Conservation (phyloP, 2,888 invertebrate species). For the Cantharis rufa region DNA sequence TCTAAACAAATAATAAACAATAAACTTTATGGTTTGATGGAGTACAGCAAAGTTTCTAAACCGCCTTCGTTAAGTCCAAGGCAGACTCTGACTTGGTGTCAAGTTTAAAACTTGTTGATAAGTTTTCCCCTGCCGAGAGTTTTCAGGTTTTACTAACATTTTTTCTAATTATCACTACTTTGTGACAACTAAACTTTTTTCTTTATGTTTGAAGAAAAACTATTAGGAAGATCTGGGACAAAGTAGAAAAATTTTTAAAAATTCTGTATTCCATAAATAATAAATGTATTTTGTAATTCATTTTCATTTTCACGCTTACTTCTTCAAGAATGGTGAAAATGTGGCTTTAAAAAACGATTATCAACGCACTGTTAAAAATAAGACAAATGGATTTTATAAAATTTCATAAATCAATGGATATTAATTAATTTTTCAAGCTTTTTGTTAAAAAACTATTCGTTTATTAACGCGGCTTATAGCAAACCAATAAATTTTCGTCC, state of each 20-base stretch:
- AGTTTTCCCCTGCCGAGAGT: background rate
- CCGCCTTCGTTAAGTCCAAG: background rate
- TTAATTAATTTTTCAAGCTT: background rate
- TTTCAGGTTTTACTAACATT: background rate
- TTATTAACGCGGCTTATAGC: background rate
- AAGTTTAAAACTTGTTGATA: background rate
- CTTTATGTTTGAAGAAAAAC: background rate
- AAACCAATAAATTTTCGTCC: background rate
- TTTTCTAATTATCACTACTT: background rate
- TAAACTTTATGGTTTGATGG: background rate
- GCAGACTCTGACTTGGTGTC: background rate
- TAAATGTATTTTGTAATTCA: background rate
- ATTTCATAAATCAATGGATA: background rate
- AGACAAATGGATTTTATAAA: background rate
- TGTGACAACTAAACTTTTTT: background rate
- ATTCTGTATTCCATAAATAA: background rate
- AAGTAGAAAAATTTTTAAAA: too few relatives aligned
- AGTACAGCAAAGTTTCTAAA: background rate
- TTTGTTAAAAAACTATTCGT: background rate
- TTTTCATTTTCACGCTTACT: background rate
- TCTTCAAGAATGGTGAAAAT: background rate
- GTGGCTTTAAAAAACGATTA: background rate
- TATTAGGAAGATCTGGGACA: background rate
- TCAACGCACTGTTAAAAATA: background rate
- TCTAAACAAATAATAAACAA: background rate